Base-by-base conservation (phyloP, 2,113 vertebrate species). In the Copsychus sechellarum region DNA sequence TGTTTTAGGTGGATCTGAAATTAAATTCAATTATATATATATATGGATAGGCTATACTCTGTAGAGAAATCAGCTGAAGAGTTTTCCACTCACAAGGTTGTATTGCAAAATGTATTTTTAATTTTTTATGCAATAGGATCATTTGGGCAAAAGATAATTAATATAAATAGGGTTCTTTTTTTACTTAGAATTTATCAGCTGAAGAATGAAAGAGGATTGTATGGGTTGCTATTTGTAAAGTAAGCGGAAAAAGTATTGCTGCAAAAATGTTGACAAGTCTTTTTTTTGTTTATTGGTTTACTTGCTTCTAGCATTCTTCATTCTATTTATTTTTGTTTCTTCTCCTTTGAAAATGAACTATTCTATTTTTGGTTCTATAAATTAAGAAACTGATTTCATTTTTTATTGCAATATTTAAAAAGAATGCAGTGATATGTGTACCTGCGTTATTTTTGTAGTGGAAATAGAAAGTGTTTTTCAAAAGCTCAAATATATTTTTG, bases 311-410 rank as follows among this genome's bases (percentile, higher is more conserved):
- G 33, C 36, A 76, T 81, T 84, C 33, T 84, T 90, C 22, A 48
- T 91, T 81, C 73, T 69, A 6, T 91, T 86, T 86, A 77, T 76
- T 88, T 95, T 92, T 76, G 22, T 58, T 87, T 81, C 28, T 93
- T 91, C 43, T 79, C 28, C 40, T 76, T 84, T 95, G 73, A 97
- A 93, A 90, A 43, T 2, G 11, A 96, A 72, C 31, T 80, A 47
- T 87, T 74, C 53, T 86, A 60, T 33, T 89, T 95, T 58, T 50
- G 36, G 50, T 70, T 87, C 74, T 80, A 76, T 85, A 90, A 91
- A 89, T 92, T 96, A 72, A 95, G 66, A 18, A 84, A 80, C n/a
- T 61, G 26, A 26, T 87, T 87, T 82, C 58, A 8, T 66, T 65
- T 90, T 80, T 50, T 77, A 7, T 26, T 79, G 45, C 26, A 94